phyloP scores from a whole-genome alignment of 2,888 invertebrate genomes.

The Euzetes globulus region DNA sequence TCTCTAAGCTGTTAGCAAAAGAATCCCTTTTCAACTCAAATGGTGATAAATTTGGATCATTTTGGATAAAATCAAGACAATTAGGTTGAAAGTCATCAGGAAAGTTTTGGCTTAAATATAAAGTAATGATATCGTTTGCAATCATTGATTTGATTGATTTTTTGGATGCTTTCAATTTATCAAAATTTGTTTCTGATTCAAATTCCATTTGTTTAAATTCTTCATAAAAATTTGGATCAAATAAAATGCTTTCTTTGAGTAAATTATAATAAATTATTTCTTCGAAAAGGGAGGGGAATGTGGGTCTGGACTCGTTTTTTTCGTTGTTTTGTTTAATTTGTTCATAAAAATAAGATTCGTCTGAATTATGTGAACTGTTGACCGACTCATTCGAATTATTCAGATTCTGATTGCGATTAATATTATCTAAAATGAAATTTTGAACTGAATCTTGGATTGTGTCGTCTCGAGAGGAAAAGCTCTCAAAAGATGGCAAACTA shows the following conservation, averaged over 20 bases:
- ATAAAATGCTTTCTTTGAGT: background rate
- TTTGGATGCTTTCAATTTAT: too few relatives aligned
- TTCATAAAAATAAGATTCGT: background rate
- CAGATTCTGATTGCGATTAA: background rate
- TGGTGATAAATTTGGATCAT: too few relatives aligned
- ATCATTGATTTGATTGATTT: too few relatives aligned
- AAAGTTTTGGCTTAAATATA: background rate
- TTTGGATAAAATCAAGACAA: too few relatives aligned
- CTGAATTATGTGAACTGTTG: background rate
- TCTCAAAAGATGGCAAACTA: constrained; percentile 39
- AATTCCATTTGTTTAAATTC: too few relatives aligned
- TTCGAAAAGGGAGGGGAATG: background rate
- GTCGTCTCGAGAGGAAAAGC: constrained; percentile 41
- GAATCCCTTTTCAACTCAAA: too few relatives aligned
- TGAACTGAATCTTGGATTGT: constrained; percentile 32
- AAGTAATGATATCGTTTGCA: background rate
- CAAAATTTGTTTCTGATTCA: too few relatives aligned
- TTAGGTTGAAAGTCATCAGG: background rate
- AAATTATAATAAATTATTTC: constrained; percentile 8
- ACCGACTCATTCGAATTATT: background rate
- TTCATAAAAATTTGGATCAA: background rate
- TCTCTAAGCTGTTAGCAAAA: too few relatives aligned
- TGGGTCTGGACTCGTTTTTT: background rate
- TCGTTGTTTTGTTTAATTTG: constrained; percentile 17
- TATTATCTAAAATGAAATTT: constrained; percentile 9